Evolutionary conservation across 2,888 invertebrate species (phyloP).

Genomic region (Noctuana brunneofusca): DNA sequence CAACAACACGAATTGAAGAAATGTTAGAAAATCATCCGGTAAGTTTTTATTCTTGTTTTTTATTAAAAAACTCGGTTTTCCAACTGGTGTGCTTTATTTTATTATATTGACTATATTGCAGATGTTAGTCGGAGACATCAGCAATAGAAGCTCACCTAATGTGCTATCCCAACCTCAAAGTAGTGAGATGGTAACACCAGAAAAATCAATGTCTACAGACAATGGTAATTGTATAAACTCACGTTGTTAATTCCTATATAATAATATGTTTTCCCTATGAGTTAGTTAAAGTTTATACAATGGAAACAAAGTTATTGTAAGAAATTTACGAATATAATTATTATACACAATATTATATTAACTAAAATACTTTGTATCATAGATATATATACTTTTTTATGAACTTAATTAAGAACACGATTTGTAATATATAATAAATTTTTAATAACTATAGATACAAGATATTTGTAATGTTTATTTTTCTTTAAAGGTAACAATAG

Average conservation of each 20-base stretch:
- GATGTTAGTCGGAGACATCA: constrained; percentile 75
- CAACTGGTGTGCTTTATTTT: constrained; percentile 14
- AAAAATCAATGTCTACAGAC: constrained; percentile 64
- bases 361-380: too few relatives aligned
- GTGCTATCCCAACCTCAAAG: constrained; percentile 65
- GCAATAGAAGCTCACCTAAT: constrained; percentile 70
- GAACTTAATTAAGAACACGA: too few relatives aligned
- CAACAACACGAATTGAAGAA: constrained; percentile 76
- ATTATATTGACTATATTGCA: constrained; percentile 49
- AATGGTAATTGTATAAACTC: constrained; percentile 48
- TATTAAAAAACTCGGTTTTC: background rate
- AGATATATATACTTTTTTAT: too few relatives aligned
- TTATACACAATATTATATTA: too few relatives aligned
- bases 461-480: background rate
- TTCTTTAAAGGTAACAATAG: constrained; percentile 55
- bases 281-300: too few relatives aligned
- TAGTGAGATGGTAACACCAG: constrained; percentile 75
- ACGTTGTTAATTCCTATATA: background rate
- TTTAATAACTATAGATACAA: background rate
- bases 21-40: constrained; percentile 80
- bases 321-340: too few relatives aligned
- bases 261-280: too few relatives aligned
- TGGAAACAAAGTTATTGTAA: too few relatives aligned
- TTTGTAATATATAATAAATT: background rate
- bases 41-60: constrained; percentile 41